Evolutionary conservation across 2,888 invertebrate genomes (phyloP).

Genomic region (Eupithecia vulgata): DNA sequence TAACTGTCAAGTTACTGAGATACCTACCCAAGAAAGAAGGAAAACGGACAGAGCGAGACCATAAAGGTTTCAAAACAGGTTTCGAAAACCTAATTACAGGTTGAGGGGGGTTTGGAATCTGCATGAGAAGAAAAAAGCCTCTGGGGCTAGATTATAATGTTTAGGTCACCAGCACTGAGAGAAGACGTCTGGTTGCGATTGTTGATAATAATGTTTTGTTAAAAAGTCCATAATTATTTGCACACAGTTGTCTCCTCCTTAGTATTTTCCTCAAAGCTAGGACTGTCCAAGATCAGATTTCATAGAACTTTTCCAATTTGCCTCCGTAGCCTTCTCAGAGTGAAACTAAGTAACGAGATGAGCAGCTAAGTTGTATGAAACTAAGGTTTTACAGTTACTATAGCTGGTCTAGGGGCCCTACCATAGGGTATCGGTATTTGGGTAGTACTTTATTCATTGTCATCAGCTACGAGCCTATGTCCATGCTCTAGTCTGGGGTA

Average conservation of each 20-base stretch:
- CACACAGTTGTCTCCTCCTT: constrained; percentile 8
- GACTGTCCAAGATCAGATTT: constrained; percentile 38
- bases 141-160: too few species aligned
- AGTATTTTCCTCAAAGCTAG: constrained; percentile 25
- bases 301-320: constrained; percentile 47
- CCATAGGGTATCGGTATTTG: background rate
- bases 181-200: too few species aligned
- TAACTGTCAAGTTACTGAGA: too few species aligned
- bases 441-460: background rate
- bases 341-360: constrained; percentile 41
- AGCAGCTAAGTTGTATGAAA: constrained; percentile 32
- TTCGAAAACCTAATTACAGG: too few species aligned
- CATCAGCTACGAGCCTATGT: background rate
- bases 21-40: too few species aligned
- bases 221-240: too few species aligned
- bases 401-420: background rate
- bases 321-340: constrained; percentile 38
- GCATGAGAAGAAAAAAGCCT: too few species aligned
- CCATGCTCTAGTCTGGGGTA: background rate
- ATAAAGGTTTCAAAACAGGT: too few species aligned
- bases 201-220: too few species aligned
- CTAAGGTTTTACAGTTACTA: constrained; percentile 21
- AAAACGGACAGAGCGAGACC: too few species aligned
- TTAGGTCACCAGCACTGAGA: too few species aligned
- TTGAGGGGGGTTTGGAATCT: too few species aligned